These are phyloP conservation scores for Condylura cristata DNA, from an alignment of 2,113 vertebrate genomes.

Conservation along the genomic window DNA sequence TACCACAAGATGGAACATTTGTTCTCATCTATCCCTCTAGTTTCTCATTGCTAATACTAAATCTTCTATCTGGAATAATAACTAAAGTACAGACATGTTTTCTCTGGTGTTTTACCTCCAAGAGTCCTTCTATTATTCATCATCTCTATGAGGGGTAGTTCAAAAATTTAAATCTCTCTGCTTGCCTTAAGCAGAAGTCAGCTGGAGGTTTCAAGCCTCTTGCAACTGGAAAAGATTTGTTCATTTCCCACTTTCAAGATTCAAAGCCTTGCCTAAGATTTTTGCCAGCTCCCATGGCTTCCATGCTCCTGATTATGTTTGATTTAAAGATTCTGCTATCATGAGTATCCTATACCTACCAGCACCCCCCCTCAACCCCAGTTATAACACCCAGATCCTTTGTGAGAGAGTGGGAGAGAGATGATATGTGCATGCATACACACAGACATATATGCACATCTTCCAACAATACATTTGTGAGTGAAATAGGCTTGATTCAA, in stretches of 20 bases:
- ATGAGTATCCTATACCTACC: not conserved
- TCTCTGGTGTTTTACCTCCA: not conserved
- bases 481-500: not conserved
- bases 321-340: not conserved
- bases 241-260: not conserved
- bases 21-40: not conserved
- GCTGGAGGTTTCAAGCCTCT: not conserved
- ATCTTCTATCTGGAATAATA: conserved; percentile 23
- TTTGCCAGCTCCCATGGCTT: not conserved
- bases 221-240: not conserved
- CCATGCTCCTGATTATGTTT: not conserved
- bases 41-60: not conserved
- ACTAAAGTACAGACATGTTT: not conserved
- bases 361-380: no score
- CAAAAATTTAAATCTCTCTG: conserved; percentile 40
- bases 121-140: not conserved
- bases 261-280: conserved; percentile 5
- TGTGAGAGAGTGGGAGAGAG: not conserved
- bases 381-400: not conserved
- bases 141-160: not conserved
- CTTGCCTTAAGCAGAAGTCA: not conserved
- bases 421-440: no score
- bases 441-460: not conserved
- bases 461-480: not conserved
- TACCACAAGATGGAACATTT: not conserved